Conservation (phyloP, 2,113 vertebrate species). For the Cranoglanis bouderius region DNA sequence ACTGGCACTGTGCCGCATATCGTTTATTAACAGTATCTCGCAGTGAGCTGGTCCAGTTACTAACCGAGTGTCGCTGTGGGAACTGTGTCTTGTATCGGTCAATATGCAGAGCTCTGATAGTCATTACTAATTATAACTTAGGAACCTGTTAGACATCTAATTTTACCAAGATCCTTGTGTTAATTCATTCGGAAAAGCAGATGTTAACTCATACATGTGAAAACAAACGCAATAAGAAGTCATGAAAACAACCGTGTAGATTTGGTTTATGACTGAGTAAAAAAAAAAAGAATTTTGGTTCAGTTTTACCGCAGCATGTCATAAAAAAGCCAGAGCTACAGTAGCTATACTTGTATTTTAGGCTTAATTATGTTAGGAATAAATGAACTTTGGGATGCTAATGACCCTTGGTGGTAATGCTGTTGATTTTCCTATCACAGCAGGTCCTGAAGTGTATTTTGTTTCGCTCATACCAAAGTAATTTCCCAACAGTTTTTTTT, state of each 20-base stretch:
- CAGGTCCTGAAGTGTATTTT: not conserved
- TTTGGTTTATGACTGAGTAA: not conserved
- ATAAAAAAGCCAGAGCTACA: not conserved
- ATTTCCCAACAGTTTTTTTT: not conserved
- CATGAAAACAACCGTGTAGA: not conserved
- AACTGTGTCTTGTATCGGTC: not conserved
- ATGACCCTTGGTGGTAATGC: not conserved
- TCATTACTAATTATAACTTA: not conserved
- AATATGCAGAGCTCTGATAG: not conserved
- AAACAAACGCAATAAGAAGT: not conserved
- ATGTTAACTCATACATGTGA: not conserved
- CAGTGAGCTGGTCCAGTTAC: not conserved
- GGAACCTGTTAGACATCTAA: not conserved
- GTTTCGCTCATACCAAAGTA: not conserved
- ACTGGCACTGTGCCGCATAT: not conserved
- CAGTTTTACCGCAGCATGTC: not conserved
- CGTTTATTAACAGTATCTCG: not conserved
- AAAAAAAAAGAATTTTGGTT: not conserved
- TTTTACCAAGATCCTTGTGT: not conserved
- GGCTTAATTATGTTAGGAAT: not conserved
- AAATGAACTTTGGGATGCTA: not conserved
- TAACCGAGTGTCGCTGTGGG: not conserved
- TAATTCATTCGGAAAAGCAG: not conserved
- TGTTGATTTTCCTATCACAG: not conserved
- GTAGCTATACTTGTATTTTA: not conserved